A percentile compares a stretch with the other conserved stretches of the same genome.
These are phyloP conservation scores for Enteromius argenteus DNA, from an alignment of 2,797 vertebrate genomes.

Conservation along the genomic window DNA sequence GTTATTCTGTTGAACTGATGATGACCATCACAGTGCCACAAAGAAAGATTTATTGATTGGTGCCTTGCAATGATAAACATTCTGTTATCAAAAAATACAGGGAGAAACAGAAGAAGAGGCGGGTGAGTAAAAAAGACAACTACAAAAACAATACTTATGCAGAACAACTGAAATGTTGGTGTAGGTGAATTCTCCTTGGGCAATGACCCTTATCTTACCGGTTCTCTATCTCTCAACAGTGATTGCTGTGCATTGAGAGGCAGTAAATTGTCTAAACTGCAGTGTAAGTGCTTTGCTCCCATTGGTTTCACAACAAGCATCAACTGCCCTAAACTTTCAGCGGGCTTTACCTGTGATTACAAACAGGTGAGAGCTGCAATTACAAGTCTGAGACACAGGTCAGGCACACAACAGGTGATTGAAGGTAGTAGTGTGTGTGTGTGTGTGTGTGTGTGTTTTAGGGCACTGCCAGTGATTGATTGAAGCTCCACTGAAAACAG, in stretches of 20 bases:
- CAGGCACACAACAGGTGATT: constrained; percentile 19
- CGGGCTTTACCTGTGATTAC: constrained; percentile 37
- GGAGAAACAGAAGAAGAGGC: constrained; percentile 6
- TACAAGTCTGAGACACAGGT: constrained; percentile 31
- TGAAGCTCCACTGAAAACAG: constrained; percentile 34
- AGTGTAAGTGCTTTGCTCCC: constrained; percentile 15
- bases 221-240: constrained; percentile 28
- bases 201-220: constrained; percentile 31
- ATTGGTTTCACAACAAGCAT: constrained; percentile 25
- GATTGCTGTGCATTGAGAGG: constrained; percentile 33
- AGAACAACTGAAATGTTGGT: not conserved
- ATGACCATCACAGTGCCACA: not conserved
- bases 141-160: constrained; percentile 15
- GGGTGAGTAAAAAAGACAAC: not conserved
- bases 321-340: constrained; percentile 11
- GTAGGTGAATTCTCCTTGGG: constrained; percentile 5
- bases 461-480: constrained; percentile 25
- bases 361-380: constrained; percentile 41
- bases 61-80: not conserved
- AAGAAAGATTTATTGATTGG: constrained; percentile 14
- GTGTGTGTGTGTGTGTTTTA: constrained; percentile 12
- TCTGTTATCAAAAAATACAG: not conserved
- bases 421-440: constrained; percentile 1
- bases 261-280: constrained; percentile 33
- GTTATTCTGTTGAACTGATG: constrained; percentile 12